phyloP scores from a whole-genome alignment of 1,140 invertebrate species.

The Drosophila setifemur region DNA sequence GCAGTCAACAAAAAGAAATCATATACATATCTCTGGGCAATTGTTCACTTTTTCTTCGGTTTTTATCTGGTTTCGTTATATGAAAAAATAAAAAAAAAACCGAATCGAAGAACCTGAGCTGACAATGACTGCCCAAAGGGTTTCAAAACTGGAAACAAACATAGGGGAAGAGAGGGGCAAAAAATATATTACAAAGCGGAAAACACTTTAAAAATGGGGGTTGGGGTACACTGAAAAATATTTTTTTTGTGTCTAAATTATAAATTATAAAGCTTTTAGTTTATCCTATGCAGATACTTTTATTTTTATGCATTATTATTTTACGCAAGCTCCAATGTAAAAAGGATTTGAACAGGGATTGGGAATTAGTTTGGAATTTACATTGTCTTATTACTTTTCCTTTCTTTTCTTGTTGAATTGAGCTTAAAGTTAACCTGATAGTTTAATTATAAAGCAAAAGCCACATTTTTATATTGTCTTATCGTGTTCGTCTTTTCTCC shows the following conservation, averaged over 20 bases:
- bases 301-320: too few relatives aligned
- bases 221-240: not conserved
- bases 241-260: not conserved
- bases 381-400: too few relatives aligned
- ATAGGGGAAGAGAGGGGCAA: conserved; percentile 27
- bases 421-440: too few relatives aligned
- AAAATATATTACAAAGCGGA: conserved; percentile 68
- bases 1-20: conserved; percentile 69
- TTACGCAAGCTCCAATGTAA: too few relatives aligned
- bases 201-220: conserved; percentile 46
- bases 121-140: conserved; percentile 74
- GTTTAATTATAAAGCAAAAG: too few relatives aligned
- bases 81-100: conserved; percentile 21
- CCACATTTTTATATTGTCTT: too few relatives aligned
- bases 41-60: conserved; percentile 39
- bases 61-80: conserved; percentile 38
- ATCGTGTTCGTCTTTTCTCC: not conserved
- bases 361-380: too few relatives aligned
- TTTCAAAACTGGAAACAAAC: conserved; percentile 63
- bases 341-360: too few relatives aligned
- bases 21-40: conserved; percentile 54
- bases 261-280: too few relatives aligned
- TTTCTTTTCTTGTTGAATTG: too few relatives aligned
- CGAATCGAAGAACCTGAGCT: conserved; percentile 59
- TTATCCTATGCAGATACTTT: too few relatives aligned